Conservation (phyloP, 2,888 invertebrate genomes). For the Nezara viridula region DNA sequence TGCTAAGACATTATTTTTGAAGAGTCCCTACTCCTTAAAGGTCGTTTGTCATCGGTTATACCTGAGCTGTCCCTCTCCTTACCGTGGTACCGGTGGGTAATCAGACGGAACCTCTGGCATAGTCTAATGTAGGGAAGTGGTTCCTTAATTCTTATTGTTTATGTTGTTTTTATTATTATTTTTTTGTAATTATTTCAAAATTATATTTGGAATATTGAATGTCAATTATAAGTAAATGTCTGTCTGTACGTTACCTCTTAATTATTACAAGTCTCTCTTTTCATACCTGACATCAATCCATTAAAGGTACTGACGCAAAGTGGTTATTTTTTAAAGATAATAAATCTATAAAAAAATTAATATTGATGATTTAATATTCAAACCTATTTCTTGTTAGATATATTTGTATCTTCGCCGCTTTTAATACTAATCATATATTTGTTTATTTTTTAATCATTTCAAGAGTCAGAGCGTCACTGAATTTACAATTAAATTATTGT, state of each 20-base stretch:
- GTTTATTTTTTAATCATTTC: no score
- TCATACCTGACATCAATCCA: background rate
- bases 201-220: no score
- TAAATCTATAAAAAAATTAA: no score
- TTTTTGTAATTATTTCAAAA: background rate
- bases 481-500: no score
- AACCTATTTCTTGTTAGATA: no score
- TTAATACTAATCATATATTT: no score
- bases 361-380: no score
- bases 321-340: no score
- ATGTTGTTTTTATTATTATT: background rate
- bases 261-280: background rate
- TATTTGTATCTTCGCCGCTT: no score
- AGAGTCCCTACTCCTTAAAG: background rate
- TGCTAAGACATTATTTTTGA: slow-evolving; percentile 6
- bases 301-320: background rate
- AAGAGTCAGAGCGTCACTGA: no score
- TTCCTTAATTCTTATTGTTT: background rate
- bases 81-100: background rate
- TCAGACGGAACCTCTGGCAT: background rate
- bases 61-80: background rate
- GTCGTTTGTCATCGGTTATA: slow-evolving; percentile 22
- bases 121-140: background rate
- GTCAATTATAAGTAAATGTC: no score
- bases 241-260: background rate